Base-by-base conservation (phyloP, 2,113 vertebrate genomes). In the Pagrus major region DNA sequence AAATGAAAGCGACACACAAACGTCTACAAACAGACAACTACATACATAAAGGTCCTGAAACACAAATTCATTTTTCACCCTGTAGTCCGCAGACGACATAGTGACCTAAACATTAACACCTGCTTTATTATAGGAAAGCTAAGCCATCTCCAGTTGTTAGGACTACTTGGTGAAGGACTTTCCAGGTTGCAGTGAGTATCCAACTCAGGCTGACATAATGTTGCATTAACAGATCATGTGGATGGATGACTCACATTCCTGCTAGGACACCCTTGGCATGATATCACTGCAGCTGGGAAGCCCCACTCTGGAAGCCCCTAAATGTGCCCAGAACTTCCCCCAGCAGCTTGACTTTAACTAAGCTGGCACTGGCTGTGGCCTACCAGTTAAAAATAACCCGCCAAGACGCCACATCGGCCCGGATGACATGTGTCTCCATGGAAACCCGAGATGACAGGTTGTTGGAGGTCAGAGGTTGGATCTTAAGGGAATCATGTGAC, bases 241-340 rank as follows among this genome's bases (percentile, higher is more conserved):
- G 81, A 83, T 21, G 70, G 82, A 85, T 89, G 89, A 81, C 46
- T 88, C 83, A 78, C 71, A 92, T 93, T 92, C 86, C 87, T 68
- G 61, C 25, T 47, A 76, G 89, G 88, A 91, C 88, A 89, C 51
- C 84, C 86, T 87, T 86, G 88, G 78, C 64, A 77, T 78, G 67
- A 51, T 63, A 80, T 81, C 79, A 80, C 72, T 74, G 27, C 82
- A 89, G 77, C 81, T 88, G 90, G 92, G 90, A 91, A 93, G 91
- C 84, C 89, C 91, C 84, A 16, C 51, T 76, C 74, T 81, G 91
- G 90, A 93, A 93, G 42, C 88, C 89, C 92, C 90, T 76, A 63
- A 85, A 89, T 35, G 37, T 89, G 63, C 81, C 60, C 68, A 70
- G 71, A 86, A 87, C 71, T 59, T 78, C 77, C 85, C 86, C 76